phyloP scores from a whole-genome alignment of 2,888 invertebrate genomes.

The Nineta flava region DNA sequence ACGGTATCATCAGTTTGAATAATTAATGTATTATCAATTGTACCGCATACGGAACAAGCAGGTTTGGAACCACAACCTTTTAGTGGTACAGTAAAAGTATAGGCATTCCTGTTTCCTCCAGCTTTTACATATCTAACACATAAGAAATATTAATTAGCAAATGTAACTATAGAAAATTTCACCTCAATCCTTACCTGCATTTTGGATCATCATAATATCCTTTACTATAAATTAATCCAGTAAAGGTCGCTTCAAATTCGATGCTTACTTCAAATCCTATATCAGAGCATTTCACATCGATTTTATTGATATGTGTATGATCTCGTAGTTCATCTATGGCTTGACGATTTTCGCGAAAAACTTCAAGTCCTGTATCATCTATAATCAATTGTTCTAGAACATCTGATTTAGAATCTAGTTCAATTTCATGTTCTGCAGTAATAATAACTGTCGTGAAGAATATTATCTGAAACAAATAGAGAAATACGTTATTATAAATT shows the following conservation, averaged over 20 bases:
- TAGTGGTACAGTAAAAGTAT: constrained; percentile 45
- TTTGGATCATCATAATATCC: constrained; percentile 46
- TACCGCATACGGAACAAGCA: constrained; percentile 41
- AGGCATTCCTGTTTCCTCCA: constrained; percentile 38
- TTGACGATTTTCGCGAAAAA: constrained; percentile 8
- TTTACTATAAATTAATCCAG: constrained; percentile 56
- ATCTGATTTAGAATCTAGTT: neutral
- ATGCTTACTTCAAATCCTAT: constrained; percentile 43
- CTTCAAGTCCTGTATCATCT: constrained; percentile 9
- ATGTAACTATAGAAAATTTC: neutral
- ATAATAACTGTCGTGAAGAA: neutral
- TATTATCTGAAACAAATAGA: no score
- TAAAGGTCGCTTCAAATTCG: constrained; percentile 44
- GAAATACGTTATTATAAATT: no score
- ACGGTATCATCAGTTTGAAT: constrained; percentile 51
- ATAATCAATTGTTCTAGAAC: neutral
- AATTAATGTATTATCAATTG: constrained; percentile 47
- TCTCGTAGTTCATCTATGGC: constrained; percentile 15
- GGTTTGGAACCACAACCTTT: constrained; percentile 46
- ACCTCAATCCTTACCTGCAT: constrained; percentile 39
- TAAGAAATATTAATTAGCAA: neutral
- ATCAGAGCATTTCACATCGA: constrained; percentile 43
- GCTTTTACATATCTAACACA: constrained; percentile 39
- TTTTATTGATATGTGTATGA: constrained; percentile 35
- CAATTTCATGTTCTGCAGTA: neutral